Evolutionary conservation across 2,888 invertebrate species (phyloP), one percentile per base, ranked within the genome.

Genomic region (Opisthograptis luteolata): DNA sequence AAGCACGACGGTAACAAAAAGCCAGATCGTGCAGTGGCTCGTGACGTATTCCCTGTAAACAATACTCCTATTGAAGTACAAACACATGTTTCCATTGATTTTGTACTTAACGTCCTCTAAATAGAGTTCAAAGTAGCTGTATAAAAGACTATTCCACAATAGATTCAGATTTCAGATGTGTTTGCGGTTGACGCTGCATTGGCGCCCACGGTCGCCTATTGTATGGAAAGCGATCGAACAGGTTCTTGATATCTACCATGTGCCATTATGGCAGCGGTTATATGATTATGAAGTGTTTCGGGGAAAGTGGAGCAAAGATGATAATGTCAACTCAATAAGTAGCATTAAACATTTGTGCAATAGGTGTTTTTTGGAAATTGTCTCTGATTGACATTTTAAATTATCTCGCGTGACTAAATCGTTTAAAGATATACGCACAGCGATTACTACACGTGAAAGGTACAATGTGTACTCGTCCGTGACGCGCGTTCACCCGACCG

Each of bases 1-100:
- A 61, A 58, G 63, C 52, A 31, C 43, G 55, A 59, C 55, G 42
- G 51, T 37, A 62, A 66, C 58, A 65, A 58, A 47, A 61, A 55
- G 58, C 60, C 37, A 42, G 45, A 42, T 50, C 39, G 52, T 58
- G 58, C 52, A 55, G 61, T 31, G 40, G 45, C 39, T 50, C 39
- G 52, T 58, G 58, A 54, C 55, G 61, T 31, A 40, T 25, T 20
- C 19, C 20, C 30, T 41, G 59, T 55, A 60, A 62, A 68, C 66
- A 68, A 62, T 56, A 48, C 53, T 41, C 24, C 47, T 30, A 41
- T 41, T 47, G 41, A 24, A 30, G 35, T 19, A 24, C 35, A 35
- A 22, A 8, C 24, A 15, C 27, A 48, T 39, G 32, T 32, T 41
- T 39, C 50, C 12, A 31, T 35, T 39, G 55, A 55, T 55, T 51